phyloP scores from a whole-genome alignment of 2,113 vertebrate species.

The Ibidorhyncha struthersii region DNA sequence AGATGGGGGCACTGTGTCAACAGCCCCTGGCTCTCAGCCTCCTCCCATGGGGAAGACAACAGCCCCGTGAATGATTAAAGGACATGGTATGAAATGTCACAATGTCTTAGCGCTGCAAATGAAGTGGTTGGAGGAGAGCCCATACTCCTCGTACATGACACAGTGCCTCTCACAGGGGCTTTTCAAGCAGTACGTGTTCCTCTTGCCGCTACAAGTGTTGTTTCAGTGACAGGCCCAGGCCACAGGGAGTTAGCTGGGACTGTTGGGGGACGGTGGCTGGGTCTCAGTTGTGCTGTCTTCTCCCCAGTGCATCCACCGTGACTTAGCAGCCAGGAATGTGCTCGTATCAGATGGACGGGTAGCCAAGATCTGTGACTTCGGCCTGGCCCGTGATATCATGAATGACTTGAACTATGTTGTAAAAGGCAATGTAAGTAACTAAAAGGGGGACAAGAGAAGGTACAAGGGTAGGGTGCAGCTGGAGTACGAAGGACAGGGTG shows the following conservation, averaged over 20 bases:
- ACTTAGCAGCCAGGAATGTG: slow-evolving; percentile 94
- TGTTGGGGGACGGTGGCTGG: neutral
- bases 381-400: slow-evolving; percentile 96
- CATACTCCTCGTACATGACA: rapidly evolving
- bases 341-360: slow-evolving; percentile 84
- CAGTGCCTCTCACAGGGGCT: neutral
- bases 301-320: slow-evolving; percentile 95
- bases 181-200: neutral
- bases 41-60: neutral
- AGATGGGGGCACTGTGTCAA: neutral
- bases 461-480: neutral
- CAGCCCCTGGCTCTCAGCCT: neutral
- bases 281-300: neutral
- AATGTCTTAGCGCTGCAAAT: neutral
- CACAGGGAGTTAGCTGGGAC: neutral
- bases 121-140: neutral
- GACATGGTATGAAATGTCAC: neutral
- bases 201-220: rapidly evolving
- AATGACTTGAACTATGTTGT: slow-evolving; percentile 97
- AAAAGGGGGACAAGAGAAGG: neutral
- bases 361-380: slow-evolving; percentile 98
- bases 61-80: neutral
- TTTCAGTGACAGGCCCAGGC: neutral
- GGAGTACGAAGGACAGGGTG: neutral
- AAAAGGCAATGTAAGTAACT: slow-evolving; percentile 92